Evolutionary conservation across 2,888 invertebrate species (phyloP).

Genomic region (Spisula solida): DNA sequence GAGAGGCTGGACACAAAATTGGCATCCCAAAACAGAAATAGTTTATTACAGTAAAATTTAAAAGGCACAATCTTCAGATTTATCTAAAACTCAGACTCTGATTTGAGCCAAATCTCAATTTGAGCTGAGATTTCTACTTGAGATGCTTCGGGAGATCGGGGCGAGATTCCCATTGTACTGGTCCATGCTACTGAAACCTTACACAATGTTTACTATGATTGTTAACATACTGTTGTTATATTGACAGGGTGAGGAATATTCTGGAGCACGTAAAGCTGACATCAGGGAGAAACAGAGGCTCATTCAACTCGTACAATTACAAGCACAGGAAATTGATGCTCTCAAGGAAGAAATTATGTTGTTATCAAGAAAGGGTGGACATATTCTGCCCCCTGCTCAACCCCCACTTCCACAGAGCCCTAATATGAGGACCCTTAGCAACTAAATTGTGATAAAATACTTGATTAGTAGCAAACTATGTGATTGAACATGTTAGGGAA

Average conservation of each 20-base stretch:
- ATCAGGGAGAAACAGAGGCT: slow-evolving; percentile 86
- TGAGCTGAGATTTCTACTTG: no score
- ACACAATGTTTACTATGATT: neutral
- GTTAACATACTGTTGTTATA: neutral
- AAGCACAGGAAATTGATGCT: slow-evolving; percentile 87
- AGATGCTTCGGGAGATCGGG: no score
- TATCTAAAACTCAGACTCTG: no score
- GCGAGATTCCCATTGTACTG: no score
- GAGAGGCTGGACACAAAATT: no score
- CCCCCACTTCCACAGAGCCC: slow-evolving; percentile 84
- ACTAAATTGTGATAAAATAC: slow-evolving; percentile 49
- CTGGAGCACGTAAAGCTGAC: slow-evolving; percentile 84
- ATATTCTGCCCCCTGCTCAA: slow-evolving; percentile 87
- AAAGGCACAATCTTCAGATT: no score
- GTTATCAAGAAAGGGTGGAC: slow-evolving; percentile 87
- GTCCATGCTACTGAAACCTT: no score
- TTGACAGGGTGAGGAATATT: slow-evolving; percentile 85
- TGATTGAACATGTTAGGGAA: slow-evolving; percentile 6
- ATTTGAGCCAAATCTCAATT: no score
- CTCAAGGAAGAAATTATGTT: slow-evolving; percentile 87
- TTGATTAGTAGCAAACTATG: slow-evolving; percentile 24
- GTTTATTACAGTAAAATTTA: no score
- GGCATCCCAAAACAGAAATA: no score
- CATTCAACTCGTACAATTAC: slow-evolving; percentile 87
- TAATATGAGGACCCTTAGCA: slow-evolving; percentile 77